Percentiles rank a stretch among this genome's conserved stretches.
phyloP scores from a whole-genome alignment of 2,797 vertebrate genomes.

The Mus caroli region DNA sequence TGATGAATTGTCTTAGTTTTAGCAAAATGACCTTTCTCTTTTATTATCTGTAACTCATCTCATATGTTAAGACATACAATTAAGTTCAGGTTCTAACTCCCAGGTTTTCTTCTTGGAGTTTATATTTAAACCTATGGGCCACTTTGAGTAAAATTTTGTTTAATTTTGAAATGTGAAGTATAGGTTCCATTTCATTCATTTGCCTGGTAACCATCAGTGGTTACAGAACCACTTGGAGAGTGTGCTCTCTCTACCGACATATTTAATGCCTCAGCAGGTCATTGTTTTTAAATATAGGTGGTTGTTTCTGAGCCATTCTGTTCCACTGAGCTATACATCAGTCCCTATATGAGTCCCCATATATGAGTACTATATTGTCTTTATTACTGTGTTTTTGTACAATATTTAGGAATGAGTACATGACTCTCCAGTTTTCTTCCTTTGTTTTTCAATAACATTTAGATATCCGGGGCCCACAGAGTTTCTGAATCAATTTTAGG shows the following conservation, averaged over 20 bases:
- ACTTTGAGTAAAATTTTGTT: background rate
- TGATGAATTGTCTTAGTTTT: background rate
- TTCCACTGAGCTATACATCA: background rate
- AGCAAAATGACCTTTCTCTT: background rate
- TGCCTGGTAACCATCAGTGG: background rate
- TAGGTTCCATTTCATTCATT: background rate
- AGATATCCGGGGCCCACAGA: background rate
- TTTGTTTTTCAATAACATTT: background rate
- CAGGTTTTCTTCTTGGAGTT: background rate
- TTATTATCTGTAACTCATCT: background rate
- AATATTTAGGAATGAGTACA: background rate
- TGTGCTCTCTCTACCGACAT: background rate
- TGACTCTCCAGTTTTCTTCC: background rate
- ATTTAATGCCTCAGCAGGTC: background rate
- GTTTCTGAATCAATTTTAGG: background rate
- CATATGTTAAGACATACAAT: background rate
- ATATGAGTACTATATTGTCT: background rate
- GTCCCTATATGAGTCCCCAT: too few relatives aligned
- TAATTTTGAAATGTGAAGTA: background rate
- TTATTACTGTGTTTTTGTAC: background rate
- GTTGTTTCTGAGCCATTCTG: background rate
- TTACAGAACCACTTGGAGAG: background rate
- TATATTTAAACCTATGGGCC: background rate
- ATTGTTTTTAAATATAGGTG: background rate
- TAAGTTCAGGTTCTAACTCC: too few relatives aligned